Evolutionary conservation across 1,140 invertebrate species (phyloP).

Genomic region (Musca domestica): DNA sequence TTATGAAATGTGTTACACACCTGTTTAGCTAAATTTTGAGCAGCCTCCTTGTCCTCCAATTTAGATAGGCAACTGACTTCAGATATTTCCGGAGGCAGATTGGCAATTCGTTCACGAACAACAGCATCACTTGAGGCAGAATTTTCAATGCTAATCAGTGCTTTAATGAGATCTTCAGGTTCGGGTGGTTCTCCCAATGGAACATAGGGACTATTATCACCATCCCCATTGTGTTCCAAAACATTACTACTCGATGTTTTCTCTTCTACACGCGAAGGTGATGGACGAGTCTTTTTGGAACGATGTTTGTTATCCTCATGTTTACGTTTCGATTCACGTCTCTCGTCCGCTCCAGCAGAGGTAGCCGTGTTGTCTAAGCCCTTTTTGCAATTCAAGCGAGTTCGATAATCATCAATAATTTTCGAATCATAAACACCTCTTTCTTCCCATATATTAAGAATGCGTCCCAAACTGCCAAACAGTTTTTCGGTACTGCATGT

Average conservation of each 20-base stretch:
- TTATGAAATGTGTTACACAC: constrained; percentile 27
- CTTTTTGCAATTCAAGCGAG: constrained; percentile 28
- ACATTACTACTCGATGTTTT: constrained; percentile 34
- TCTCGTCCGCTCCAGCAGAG: constrained; percentile 47
- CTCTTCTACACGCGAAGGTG: background rate
- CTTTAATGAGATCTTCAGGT: constrained; percentile 82
- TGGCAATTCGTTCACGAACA: constrained; percentile 89
- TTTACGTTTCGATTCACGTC: constrained; percentile 38
- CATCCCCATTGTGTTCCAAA: constrained; percentile 33
- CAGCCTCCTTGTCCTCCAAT: constrained; percentile 65
- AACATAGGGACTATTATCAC: constrained; percentile 65
- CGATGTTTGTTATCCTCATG: constrained; percentile 35
- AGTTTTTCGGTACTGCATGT: constrained; percentile 71
- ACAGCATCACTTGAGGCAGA: constrained; percentile 91
- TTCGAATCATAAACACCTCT: constrained; percentile 81
- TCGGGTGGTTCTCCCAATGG: constrained; percentile 82
- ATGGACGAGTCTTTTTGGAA: constrained; percentile 18
- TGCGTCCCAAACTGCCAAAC: constrained; percentile 72
- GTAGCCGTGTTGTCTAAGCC: constrained; percentile 30
- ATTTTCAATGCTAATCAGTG: constrained; percentile 83
- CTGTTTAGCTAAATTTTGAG: constrained; percentile 43
- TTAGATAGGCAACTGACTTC: constrained; percentile 82
- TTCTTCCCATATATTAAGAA: constrained; percentile 90
- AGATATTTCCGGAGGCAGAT: constrained; percentile 89
- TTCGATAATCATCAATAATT: constrained; percentile 69